Evolutionary conservation across 2,113 vertebrate genomes (phyloP).

Genomic region (Nothobranchius furzeri): DNA sequence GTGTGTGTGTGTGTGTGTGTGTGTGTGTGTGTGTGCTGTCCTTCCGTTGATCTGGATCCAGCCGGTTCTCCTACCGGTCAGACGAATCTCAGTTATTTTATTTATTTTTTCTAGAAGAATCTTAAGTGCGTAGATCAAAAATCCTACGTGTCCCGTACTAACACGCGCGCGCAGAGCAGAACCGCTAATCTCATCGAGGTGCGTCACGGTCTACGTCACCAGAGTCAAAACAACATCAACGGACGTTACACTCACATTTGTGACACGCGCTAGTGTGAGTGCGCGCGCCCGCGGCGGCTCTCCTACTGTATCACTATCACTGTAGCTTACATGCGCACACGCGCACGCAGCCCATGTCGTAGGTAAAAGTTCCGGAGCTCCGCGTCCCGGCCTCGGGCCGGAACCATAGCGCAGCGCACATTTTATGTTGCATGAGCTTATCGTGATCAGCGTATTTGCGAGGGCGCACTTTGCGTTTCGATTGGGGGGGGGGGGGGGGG

Average conservation of each 20-base stretch:
- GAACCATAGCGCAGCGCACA: neutral
- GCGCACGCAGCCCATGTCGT: conserved; percentile 19
- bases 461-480: conserved; percentile 52
- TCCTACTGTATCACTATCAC: neutral
- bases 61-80: neutral
- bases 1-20: too few species aligned
- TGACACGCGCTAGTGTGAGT: neutral
- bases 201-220: conserved; percentile 71
- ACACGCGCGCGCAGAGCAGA: conserved; percentile 13
- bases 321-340: neutral
- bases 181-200: conserved; percentile 60
- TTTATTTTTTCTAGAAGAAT: conserved; percentile 26
- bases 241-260: conserved; percentile 18
- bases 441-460: conserved; percentile 26
- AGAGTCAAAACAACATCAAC: conserved; percentile 67
- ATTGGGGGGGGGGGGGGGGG: conserved; percentile 17
- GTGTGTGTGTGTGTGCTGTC: conserved; percentile 1
- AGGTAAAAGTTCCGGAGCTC: conserved; percentile 53
- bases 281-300: conserved; percentile 2
- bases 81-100: neutral
- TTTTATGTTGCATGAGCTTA: conserved; percentile 17
- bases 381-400: conserved; percentile 13
- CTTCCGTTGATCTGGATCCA: neutral
- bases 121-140: conserved; percentile 49
- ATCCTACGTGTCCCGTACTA: conserved; percentile 9